These are phyloP conservation scores for Limnephilus rhombicus DNA, from an alignment of 2,888 invertebrate species.

Conservation along the genomic window DNA sequence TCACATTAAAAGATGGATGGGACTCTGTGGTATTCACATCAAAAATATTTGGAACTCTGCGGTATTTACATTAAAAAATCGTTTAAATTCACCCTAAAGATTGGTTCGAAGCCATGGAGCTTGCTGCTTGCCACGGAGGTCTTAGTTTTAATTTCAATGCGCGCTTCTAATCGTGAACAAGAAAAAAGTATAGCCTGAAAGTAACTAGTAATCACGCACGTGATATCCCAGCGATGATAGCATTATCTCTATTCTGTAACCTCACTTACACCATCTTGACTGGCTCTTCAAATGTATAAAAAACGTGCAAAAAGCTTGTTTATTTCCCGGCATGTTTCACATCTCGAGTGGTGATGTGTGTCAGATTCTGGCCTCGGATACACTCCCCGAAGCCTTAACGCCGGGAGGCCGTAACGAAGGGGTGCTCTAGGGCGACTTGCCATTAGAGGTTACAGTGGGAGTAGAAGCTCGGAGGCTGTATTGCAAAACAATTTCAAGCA, in stretches of 20 bases:
- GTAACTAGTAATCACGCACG: neutral
- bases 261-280: neutral
- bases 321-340: neutral
- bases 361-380: neutral
- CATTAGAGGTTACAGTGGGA: neutral
- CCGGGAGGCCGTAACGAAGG: neutral
- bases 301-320: neutral
- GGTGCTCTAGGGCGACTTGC: neutral
- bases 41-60: too few relatives aligned
- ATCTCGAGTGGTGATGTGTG: constrained; percentile 11
- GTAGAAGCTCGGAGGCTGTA: neutral
- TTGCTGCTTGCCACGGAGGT: neutral
- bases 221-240: too few relatives aligned
- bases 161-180: too few relatives aligned
- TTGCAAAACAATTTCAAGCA: neutral
- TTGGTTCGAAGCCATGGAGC: neutral
- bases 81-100: too few relatives aligned
- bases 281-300: neutral
- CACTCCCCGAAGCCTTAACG: neutral
- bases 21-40: too few relatives aligned
- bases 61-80: too few relatives aligned
- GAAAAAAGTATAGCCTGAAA: too few relatives aligned
- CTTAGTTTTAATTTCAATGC: neutral
- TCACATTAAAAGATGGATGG: too few relatives aligned
- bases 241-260: too few relatives aligned